These are phyloP conservation scores for Salticus scenicus DNA, from an alignment of 2,888 invertebrate genomes.

Conservation along the genomic window DNA sequence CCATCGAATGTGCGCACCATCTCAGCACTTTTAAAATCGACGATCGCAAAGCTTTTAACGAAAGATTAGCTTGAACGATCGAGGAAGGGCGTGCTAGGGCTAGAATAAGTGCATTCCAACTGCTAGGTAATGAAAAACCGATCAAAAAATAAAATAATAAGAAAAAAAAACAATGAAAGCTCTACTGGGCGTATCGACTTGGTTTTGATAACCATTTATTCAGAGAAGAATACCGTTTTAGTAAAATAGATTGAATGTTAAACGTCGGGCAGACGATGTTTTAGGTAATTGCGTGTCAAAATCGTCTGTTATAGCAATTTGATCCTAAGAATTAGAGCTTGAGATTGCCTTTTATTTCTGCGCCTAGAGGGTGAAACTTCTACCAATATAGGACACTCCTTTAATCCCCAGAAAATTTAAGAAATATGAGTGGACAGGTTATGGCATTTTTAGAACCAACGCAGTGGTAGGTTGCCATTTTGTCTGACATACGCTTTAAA, in stretches of 20 bases:
- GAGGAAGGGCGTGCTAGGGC: slow-evolving; percentile 34
- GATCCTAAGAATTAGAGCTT: slow-evolving; percentile 42
- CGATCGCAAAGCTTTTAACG: slow-evolving; percentile 42
- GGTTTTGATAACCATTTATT: slow-evolving; percentile 40
- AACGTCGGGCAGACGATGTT: slow-evolving; percentile 28
- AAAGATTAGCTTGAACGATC: slow-evolving; percentile 43
- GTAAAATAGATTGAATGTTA: slow-evolving; percentile 45
- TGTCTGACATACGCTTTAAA: neutral
- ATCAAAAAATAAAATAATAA: neutral
- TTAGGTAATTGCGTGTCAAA: slow-evolving; percentile 55
- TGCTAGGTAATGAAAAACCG: slow-evolving; percentile 48
- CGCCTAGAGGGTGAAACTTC: neutral
- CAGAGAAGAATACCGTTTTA: slow-evolving; percentile 34
- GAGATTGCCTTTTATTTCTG: neutral
- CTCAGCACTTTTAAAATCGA: slow-evolving; percentile 21
- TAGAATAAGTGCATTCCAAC: slow-evolving; percentile 46
- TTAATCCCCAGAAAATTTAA: neutral
- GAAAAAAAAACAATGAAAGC: slow-evolving; percentile 13
- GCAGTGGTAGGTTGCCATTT: neutral
- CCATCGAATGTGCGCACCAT: neutral
- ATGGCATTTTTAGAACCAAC: neutral
- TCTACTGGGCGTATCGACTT: slow-evolving; percentile 46
- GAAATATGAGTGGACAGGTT: neutral
- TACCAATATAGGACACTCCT: slow-evolving; percentile 6
- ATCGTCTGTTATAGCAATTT: slow-evolving; percentile 41